Conservation (phyloP, 1,140 invertebrate species). For the Heterodera carotae region DNA sequence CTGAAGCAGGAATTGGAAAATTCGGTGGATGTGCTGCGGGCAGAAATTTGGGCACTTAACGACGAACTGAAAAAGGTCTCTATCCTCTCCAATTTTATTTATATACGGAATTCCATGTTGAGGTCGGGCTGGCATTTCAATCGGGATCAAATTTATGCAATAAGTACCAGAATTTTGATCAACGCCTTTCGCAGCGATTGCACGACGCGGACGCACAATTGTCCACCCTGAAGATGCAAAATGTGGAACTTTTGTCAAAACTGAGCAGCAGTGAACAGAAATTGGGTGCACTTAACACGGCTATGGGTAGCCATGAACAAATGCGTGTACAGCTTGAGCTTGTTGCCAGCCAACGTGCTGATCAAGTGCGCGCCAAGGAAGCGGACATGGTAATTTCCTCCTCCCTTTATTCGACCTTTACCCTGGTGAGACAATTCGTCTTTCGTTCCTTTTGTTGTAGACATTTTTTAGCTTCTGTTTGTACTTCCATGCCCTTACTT, state of each 20-base stretch:
- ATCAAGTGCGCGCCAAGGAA: background rate
- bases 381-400: background rate
- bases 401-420: too few species aligned
- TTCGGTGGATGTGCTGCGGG: conserved; percentile 38
- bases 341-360: background rate
- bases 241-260: conserved; percentile 11
- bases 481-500: background rate
- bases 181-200: conserved; percentile 24
- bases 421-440: too few species aligned
- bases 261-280: conserved; percentile 13
- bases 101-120: conserved; percentile 4
- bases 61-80: conserved; percentile 37
- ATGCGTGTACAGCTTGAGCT: background rate
- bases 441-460: too few species aligned
- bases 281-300: conserved; percentile 4
- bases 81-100: too few species aligned
- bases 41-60: conserved; percentile 41
- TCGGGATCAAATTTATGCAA: conserved; percentile 3
- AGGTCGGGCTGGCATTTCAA: background rate
- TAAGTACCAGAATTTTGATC: conserved; percentile 9
- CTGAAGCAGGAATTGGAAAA: conserved; percentile 37
- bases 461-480: too few species aligned
- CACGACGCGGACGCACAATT: conserved; percentile 8
- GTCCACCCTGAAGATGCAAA: conserved; percentile 10
- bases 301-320: conserved; percentile 32